Evolutionary conservation across 2,797 vertebrate species (phyloP), one percentile per base, ranked within the genome.

Genomic region (Mareca penelope): DNA sequence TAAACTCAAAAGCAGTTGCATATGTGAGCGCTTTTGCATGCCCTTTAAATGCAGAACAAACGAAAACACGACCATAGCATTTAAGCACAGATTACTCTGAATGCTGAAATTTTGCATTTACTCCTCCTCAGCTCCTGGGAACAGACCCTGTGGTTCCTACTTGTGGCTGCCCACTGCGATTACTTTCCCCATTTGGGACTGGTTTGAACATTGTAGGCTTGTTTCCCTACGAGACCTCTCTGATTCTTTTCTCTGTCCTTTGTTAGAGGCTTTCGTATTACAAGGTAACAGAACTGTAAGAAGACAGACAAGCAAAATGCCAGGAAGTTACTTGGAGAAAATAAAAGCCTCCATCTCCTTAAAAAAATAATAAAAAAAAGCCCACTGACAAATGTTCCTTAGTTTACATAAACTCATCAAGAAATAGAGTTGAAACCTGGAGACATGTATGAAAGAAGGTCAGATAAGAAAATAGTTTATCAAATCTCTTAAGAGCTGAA

Each of bases 21-120:
- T 89, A 85, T 69, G 86, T 37, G 93, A 81, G 69, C 57, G 82
- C 35, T 69, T 90, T n/a, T 78, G 68, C 60, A 64, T 80, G 42
- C 79, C 67, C 64, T 94, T 87, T 88, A 88, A 91, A 90, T 57
- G 53, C 39, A 90, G 65, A 94, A 85, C 68, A 95, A 95, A 91
- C 37, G 93, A 95, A 90, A 77, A 94, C 35, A 53, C 28, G 46
- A 57, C 63, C 60, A 42, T 15, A 88, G 70, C 2, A 1, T 85
- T 81, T 24, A 89, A 85, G 59, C 46, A 60, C 35, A 88, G 65
- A 80, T 82, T 85, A 88, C 53, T 85, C 40, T 81, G 52, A 64
- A 65, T 46, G 78, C 48, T 70, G 78, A 68, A 88, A 93, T 59
- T 75, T 60, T 76, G 31, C 37, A 73, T 89, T 89, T 71, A 83